phyloP scores from a whole-genome alignment of 2,888 invertebrate genomes.

The Axea sp. region DNA sequence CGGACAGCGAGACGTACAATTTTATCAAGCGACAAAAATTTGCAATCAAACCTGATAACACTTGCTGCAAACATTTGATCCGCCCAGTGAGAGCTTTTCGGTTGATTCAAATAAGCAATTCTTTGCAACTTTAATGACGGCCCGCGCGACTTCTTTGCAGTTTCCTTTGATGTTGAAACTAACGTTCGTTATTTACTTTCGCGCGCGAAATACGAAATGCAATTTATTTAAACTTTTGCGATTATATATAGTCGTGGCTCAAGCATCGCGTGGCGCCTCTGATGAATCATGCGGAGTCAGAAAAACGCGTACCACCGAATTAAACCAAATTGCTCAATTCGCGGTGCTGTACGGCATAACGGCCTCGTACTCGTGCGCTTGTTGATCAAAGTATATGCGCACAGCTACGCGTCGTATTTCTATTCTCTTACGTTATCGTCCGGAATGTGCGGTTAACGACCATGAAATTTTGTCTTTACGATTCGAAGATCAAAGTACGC shows the following conservation, averaged over 20 bases:
- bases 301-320: constrained; percentile 48
- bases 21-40: too few species aligned
- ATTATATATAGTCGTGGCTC: constrained; percentile 41
- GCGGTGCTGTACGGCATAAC: constrained; percentile 30
- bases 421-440: constrained; percentile 61
- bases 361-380: constrained; percentile 38
- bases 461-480: constrained; percentile 64
- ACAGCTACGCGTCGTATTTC: constrained; percentile 34
- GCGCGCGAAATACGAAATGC: constrained; percentile 32
- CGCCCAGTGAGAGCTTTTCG: too few species aligned
- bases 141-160: not conserved
- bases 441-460: constrained; percentile 62
- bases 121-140: not conserved
- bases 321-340: constrained; percentile 50
- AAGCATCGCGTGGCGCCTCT: constrained; percentile 55
- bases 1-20: too few species aligned
- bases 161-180: constrained; percentile 39
- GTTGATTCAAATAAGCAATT: not conserved
- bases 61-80: too few species aligned
- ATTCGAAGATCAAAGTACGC: constrained; percentile 56
- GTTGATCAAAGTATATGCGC: constrained; percentile 24
- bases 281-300: constrained; percentile 64
- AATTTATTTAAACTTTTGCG: constrained; percentile 23
- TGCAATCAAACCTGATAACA: too few species aligned
- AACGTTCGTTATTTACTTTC: constrained; percentile 31